Percentiles rank a stretch among this genome's conserved stretches.
phyloP scores from a whole-genome alignment of 2,797 vertebrate species.

The Bradypus variegatus region DNA sequence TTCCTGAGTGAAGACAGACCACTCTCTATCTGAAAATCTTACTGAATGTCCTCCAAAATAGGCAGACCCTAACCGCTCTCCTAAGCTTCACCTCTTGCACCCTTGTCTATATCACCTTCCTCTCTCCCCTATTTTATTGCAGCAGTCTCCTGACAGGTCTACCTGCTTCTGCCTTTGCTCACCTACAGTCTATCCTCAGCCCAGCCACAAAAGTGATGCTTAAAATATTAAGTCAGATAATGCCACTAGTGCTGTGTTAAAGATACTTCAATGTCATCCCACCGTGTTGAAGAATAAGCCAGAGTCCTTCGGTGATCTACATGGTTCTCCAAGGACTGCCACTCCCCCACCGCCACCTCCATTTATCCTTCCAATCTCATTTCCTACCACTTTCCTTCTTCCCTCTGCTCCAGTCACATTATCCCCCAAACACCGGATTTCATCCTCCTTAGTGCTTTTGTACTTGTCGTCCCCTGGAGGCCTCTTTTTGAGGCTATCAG shows the following conservation, averaged over 20 bases:
- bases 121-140: not conserved
- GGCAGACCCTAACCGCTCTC: too few species aligned
- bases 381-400: not conserved
- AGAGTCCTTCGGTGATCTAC: rapidly evolving
- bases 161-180: not conserved
- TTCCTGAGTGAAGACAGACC: not conserved
- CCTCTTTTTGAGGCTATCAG: not conserved
- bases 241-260: not conserved
- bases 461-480: not conserved
- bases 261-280: not conserved
- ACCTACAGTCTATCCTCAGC: not conserved
- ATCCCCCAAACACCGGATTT: not conserved
- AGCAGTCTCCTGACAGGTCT: not conserved
- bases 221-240: not conserved
- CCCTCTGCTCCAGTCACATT: not conserved
- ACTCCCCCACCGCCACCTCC: not conserved
- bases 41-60: not conserved
- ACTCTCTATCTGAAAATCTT: not conserved
- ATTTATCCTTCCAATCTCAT: too few species aligned
- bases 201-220: not conserved
- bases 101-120: not conserved
- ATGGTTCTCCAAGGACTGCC: not conserved
- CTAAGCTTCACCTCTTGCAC: too few species aligned
- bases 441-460: not conserved
- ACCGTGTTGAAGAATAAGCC: not conserved